A percentile compares a stretch with the other conserved stretches of the same genome.
phyloP scores from a whole-genome alignment of 2,113 vertebrate genomes.

The Crocuta crocuta region DNA sequence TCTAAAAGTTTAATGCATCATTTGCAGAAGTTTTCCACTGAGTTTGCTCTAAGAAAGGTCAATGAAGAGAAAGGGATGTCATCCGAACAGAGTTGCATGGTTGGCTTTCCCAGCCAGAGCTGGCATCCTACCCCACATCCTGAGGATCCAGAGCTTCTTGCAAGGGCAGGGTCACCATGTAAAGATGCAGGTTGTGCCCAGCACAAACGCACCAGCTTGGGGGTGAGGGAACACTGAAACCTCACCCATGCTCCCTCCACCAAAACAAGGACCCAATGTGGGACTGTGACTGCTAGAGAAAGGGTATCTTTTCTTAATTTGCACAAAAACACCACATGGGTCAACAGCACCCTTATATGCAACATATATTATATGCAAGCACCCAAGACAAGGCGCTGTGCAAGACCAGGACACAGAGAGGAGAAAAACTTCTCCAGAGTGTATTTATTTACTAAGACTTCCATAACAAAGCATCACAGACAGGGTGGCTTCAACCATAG shows the following conservation, averaged over 20 bases:
- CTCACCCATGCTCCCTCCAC: neutral
- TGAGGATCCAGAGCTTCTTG: neutral
- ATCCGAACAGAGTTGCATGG: neutral
- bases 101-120: neutral
- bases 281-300: neutral
- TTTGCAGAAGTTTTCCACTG: constrained; percentile 77
- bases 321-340: neutral
- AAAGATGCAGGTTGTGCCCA: neutral
- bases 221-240: neutral
- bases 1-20: constrained; percentile 76
- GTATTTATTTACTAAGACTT: neutral
- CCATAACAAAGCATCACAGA: neutral
- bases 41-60: constrained; percentile 67
- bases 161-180: neutral
- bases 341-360: neutral
- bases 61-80: constrained; percentile 43
- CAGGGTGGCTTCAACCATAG: neutral
- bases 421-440: neutral
- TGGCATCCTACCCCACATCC: neutral
- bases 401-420: neutral
- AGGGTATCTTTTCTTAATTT: neutral
- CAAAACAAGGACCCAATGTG: neutral
- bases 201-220: neutral
- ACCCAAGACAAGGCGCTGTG: neutral
- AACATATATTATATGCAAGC: neutral